Conservation (phyloP, 2,888 invertebrate species). For the Hypomecis punctinalis region DNA sequence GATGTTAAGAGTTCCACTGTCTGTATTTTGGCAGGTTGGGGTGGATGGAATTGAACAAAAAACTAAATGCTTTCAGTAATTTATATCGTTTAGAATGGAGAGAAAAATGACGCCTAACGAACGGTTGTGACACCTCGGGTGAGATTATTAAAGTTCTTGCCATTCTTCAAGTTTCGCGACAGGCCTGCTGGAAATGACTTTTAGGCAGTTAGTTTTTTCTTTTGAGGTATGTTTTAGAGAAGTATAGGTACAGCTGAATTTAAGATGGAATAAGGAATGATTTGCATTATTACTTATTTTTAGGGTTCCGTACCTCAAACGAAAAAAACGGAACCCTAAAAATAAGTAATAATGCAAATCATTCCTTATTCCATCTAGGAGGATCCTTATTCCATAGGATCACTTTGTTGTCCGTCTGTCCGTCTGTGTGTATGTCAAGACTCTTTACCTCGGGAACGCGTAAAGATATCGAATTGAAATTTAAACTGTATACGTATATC, state of each 20-base stretch:
- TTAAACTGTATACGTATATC: no score
- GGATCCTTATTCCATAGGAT: no score
- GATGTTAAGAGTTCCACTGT: conserved; percentile 46
- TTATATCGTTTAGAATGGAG: conserved; percentile 58
- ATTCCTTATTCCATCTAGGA: background rate
- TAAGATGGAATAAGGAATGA: background rate
- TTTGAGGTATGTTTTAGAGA: background rate
- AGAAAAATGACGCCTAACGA: conserved; percentile 63
- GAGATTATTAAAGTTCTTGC: conserved; percentile 59
- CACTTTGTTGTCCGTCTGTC: no score
- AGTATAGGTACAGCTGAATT: background rate
- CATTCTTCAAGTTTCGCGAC: conserved; percentile 53
- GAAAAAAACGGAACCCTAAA: no score
- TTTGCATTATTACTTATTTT: background rate
- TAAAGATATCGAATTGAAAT: no score
- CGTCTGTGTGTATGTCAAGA: no score
- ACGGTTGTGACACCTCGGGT: conserved; percentile 63
- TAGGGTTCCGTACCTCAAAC: no score
- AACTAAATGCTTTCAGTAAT: conserved; percentile 57
- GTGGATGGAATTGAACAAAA: conserved; percentile 48
- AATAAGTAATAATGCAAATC: background rate
- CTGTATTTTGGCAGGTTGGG: conserved; percentile 30
- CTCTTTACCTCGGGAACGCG: no score
- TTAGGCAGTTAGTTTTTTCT: conserved; percentile 54
- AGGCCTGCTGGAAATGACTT: conserved; percentile 52